Evolutionary conservation across 2,113 vertebrate genomes (phyloP).

Genomic region (Terrapene triunguis): DNA sequence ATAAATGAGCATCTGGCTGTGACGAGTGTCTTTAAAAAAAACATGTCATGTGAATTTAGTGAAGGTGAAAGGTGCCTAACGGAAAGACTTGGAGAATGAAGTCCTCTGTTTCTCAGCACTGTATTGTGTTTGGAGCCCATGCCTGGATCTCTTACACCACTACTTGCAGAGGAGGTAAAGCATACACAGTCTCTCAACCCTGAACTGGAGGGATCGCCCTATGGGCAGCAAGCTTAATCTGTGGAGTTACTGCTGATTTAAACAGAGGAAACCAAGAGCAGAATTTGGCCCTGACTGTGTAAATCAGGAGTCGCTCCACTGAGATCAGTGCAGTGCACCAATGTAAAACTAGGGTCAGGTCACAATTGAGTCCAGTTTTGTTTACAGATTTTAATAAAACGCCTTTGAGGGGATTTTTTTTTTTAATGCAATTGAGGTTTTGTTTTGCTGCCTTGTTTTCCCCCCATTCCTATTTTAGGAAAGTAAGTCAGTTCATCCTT

Average conservation of each 20-base stretch:
- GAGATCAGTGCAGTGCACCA: conserved; percentile 14
- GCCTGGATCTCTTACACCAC: background rate
- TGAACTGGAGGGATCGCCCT: background rate
- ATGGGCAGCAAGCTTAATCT: background rate
- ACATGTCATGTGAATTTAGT: no score
- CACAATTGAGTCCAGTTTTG: conserved; percentile 25
- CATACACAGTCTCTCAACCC: background rate
- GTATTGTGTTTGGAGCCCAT: background rate
- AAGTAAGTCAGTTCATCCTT: conserved; percentile 20
- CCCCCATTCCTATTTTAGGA: background rate
- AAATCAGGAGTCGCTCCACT: background rate
- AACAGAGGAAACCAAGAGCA: conserved; percentile 12
- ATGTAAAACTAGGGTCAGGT: background rate
- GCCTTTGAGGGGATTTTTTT: conserved; percentile 11
- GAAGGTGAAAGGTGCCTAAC: background rate
- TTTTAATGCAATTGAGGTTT: background rate
- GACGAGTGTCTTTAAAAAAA: background rate
- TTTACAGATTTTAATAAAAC: conserved; percentile 49
- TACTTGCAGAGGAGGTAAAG: background rate
- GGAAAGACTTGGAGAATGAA: background rate
- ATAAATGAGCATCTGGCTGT: background rate
- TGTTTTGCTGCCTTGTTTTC: background rate
- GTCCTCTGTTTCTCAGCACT: background rate
- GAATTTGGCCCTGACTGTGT: background rate
- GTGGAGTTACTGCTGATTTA: background rate